Conservation (phyloP, 2,888 invertebrate genomes). For the Aspidiotus destructor region DNA sequence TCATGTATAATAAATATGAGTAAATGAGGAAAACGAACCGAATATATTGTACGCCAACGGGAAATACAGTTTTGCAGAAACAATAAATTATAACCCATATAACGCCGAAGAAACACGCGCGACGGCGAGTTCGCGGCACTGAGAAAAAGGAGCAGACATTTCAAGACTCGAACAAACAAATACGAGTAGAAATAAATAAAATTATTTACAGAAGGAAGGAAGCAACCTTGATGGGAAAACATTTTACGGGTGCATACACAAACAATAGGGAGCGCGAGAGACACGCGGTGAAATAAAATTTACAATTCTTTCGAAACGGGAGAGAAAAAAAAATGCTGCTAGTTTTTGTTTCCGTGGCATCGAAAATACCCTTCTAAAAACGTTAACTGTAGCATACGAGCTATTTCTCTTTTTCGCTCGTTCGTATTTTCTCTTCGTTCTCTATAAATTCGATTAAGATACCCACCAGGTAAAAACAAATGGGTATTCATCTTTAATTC, state of each 20-base stretch:
- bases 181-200: constrained; percentile 1
- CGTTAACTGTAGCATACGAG: not conserved
- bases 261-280: not conserved
- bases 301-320: not conserved
- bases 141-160: not conserved
- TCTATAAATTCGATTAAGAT: constrained; percentile 2
- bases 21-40: not conserved
- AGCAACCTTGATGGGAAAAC: constrained; percentile 1
- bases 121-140: not conserved
- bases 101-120: not conserved
- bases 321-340: not conserved
- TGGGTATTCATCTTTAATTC: constrained; percentile 4
- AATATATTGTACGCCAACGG: not conserved
- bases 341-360: not conserved
- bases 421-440: not conserved
- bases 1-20: not conserved
- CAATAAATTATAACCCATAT: not conserved
- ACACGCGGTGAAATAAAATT: constrained; percentile 4
- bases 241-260: constrained; percentile 4
- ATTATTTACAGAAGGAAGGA: constrained; percentile 2
- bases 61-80: not conserved
- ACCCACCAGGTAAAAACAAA: constrained; percentile 4
- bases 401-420: not conserved
- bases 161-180: constrained; percentile 2
- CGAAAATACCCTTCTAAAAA: not conserved